These are phyloP conservation scores for Chrysopilus asiliformis DNA, from an alignment of 2,888 invertebrate genomes.

Conservation along the genomic window DNA sequence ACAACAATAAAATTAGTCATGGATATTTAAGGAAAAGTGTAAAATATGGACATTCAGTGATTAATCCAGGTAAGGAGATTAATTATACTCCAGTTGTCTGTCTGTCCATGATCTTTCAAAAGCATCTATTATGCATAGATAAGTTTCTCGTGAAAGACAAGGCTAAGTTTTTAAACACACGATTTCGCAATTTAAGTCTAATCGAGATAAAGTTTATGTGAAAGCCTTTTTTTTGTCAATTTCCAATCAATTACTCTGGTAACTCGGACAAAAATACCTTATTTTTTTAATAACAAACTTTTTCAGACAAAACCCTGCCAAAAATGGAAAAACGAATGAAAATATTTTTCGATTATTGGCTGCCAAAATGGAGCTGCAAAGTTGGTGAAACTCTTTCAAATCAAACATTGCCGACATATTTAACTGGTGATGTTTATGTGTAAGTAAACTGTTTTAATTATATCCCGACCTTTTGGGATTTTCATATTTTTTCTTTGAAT, in stretches of 20 bases:
- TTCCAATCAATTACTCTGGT: no score
- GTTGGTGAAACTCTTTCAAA: conserved; percentile 40
- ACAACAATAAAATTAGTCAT: conserved; percentile 22
- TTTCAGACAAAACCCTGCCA: conserved; percentile 30
- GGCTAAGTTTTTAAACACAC: no score
- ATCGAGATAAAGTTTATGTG: no score
- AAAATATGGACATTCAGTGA: conserved; percentile 22
- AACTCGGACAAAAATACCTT: no score
- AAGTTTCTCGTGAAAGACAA: no score
- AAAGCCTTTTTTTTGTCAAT: no score
- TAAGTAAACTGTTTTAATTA: conserved; percentile 28
- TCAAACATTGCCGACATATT: conserved; percentile 39
- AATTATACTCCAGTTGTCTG: no score
- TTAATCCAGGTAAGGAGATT: conserved; percentile 27
- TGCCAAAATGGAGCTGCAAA: conserved; percentile 36
- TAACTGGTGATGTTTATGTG: conserved; percentile 44
- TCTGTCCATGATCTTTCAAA: no score
- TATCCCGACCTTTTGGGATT: neutral
- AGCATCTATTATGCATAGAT: no score
- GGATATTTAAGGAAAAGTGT: conserved; percentile 27
- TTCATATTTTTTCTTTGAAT: conserved; percentile 1
- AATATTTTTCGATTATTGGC: conserved; percentile 39
- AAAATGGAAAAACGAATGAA: conserved; percentile 37
- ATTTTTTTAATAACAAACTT: no score
- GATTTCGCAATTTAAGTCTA: no score